These are phyloP conservation scores for Spialia ferax DNA, from an alignment of 2,888 invertebrate species.

Conservation along the genomic window DNA sequence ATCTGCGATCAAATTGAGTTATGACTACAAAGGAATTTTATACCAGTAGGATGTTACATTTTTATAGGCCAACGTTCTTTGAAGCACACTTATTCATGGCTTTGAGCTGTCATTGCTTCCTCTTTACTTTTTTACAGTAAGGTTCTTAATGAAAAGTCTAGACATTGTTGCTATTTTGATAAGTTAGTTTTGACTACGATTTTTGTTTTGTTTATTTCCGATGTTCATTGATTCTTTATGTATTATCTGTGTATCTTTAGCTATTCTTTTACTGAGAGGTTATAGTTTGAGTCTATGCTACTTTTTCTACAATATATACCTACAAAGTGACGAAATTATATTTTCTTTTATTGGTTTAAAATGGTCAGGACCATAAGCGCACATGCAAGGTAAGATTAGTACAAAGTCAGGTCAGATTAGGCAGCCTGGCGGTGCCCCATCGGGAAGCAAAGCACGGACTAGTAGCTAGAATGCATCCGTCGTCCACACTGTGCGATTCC, in stretches of 20 bases:
- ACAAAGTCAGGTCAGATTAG: constrained; percentile 5
- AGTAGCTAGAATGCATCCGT: constrained; percentile 10
- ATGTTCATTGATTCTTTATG: no score
- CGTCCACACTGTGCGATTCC: constrained; percentile 9
- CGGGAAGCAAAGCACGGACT: constrained; percentile 27
- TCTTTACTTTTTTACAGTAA: not conserved
- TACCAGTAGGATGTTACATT: not conserved
- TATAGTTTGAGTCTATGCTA: no score
- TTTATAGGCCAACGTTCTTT: not conserved
- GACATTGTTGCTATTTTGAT: no score
- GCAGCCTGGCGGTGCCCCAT: constrained; percentile 7
- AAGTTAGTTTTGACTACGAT: no score
- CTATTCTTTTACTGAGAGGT: no score
- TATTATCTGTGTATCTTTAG: no score
- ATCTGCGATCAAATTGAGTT: constrained; percentile 13
- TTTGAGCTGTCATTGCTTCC: not conserved
- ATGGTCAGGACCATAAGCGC: no score
- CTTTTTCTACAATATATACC: no score
- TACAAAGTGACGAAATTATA: no score
- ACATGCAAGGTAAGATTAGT: not conserved
- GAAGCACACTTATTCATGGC: not conserved
- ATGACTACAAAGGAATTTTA: constrained; percentile 5
- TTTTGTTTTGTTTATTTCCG: no score
- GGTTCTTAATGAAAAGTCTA: not conserved
- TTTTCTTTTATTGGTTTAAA: no score